Conservation (phyloP, 2,888 invertebrate species). For the Formica aserva region DNA sequence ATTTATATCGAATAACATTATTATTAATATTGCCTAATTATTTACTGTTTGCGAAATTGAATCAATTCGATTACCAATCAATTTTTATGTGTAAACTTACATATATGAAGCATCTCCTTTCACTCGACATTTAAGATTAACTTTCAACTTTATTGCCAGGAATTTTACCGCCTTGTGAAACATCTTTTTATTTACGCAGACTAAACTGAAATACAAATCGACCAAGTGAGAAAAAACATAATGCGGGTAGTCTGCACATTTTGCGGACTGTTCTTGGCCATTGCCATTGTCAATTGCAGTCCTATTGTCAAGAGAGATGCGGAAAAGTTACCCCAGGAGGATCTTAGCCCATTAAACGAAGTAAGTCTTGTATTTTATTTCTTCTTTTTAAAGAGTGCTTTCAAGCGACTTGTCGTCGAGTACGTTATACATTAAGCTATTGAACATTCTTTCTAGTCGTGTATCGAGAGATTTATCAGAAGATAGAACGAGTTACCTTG, state of each 20-base stretch:
- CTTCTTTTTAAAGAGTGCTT: background rate
- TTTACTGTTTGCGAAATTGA: background rate
- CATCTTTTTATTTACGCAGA: slow-evolving; percentile 53
- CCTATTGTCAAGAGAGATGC: slow-evolving; percentile 81
- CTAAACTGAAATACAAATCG: slow-evolving; percentile 24
- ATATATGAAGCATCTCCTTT: slow-evolving; percentile 57
- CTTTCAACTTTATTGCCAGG: slow-evolving; percentile 12
- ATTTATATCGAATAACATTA: background rate
- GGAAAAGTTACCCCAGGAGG: slow-evolving; percentile 67
- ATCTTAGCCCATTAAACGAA: slow-evolving; percentile 83
- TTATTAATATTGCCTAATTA: background rate
- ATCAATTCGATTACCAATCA: background rate
- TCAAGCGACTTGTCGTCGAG: background rate
- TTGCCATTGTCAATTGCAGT: slow-evolving; percentile 72
- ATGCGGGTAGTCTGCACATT: slow-evolving; percentile 79
- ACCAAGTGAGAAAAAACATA: slow-evolving; percentile 50
- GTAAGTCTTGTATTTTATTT: slow-evolving; percentile 75
- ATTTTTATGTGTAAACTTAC: background rate
- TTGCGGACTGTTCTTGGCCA: slow-evolving; percentile 73
- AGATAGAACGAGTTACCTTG: slow-evolving; percentile 13
- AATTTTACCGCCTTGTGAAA: slow-evolving; percentile 1
- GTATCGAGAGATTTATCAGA: background rate
- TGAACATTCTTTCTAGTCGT: slow-evolving; percentile 25
- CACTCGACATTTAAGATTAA: slow-evolving; percentile 59
- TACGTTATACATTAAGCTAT: background rate